Evolutionary conservation across 2,888 invertebrate genomes (phyloP), one percentile per base, ranked within the genome.

Genomic region (Acholoe squamosa): DNA sequence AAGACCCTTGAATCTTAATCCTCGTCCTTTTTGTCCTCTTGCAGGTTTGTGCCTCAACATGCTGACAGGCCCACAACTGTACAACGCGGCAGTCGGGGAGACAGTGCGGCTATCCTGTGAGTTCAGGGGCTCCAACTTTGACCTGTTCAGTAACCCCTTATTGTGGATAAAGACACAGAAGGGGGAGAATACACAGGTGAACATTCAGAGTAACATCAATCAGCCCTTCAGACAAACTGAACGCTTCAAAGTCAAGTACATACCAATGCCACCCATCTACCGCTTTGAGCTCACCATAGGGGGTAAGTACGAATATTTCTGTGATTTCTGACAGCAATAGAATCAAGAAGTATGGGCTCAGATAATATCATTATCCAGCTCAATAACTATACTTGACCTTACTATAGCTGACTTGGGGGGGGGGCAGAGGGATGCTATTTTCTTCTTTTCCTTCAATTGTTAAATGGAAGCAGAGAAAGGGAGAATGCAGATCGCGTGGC

Each of bases 141-240:
- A 90, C 89, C 43, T 91, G 71, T 91, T 91, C 86, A 89, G 90
- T 43, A 91, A 91, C 52, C 91, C 91, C 0, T 80, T 92, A 25
- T 33, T 92, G 33, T 92, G 92, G 92, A 90, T 71, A 25, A 92
- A 92, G 91, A 56, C 31, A 14, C 92, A 92, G 76, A 61, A 90
- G 52, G 61, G 89, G n/a, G 92, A 92, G 84, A 84, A 54, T 33
- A 89, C 91, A 3, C 77, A 84, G 61, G 89, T 92, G 19, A 92
- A 92, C 91, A 91, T 92, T 61, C 89, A 92, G 56, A 91, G 92
- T 80, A 92, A 92, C 90, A 92, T 92, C 80, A 92, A 92, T 88
- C 77, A 84, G 25, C 92, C 92, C 22, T 92, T 92, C 84, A n/a
- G 80, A 0, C 77, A 77, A n/a, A 91, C 92, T 5, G 84, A 90